Evolutionary conservation across 1,140 invertebrate genomes (phyloP).

Genomic region (Pseudomyrmex pallidus): DNA sequence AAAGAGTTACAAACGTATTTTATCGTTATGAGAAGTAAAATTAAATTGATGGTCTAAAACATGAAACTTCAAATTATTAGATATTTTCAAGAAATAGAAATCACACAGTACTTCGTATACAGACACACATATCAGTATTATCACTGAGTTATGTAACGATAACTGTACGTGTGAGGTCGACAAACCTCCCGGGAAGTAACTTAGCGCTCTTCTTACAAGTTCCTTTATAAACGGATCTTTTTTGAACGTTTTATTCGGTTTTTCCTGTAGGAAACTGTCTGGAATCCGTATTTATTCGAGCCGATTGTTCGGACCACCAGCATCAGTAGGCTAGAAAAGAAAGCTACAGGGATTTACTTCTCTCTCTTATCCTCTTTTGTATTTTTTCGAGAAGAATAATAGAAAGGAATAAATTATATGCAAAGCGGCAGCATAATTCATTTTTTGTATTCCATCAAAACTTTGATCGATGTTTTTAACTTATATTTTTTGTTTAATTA

Average conservation of each 20-base stretch:
- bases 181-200: conserved; percentile 29
- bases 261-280: conserved; percentile 6
- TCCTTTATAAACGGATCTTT: conserved; percentile 5
- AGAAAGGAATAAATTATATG: conserved; percentile 61
- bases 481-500: too few relatives aligned
- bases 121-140: not conserved
- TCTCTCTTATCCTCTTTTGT: conserved; percentile 10
- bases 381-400: conserved; percentile 6
- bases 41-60: not conserved
- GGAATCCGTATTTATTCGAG: conserved; percentile 61
- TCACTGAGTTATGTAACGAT: conserved; percentile 16
- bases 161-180: not conserved
- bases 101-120: too few relatives aligned
- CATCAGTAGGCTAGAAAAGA: conserved; percentile 21
- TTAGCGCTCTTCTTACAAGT: conserved; percentile 20
- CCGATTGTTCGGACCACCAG: conserved; percentile 39
- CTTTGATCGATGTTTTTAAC: too few relatives aligned
- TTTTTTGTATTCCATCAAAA: conserved; percentile 8
- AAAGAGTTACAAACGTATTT: too few relatives aligned
- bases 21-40: not conserved
- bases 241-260: conserved; percentile 15
- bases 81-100: not conserved
- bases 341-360: conserved; percentile 32
- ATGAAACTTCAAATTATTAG: not conserved
- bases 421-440: conserved; percentile 16